Evolutionary conservation across 2,888 invertebrate genomes (phyloP), one percentile per base, ranked within the genome.

Genomic region (Dione juno): DNA sequence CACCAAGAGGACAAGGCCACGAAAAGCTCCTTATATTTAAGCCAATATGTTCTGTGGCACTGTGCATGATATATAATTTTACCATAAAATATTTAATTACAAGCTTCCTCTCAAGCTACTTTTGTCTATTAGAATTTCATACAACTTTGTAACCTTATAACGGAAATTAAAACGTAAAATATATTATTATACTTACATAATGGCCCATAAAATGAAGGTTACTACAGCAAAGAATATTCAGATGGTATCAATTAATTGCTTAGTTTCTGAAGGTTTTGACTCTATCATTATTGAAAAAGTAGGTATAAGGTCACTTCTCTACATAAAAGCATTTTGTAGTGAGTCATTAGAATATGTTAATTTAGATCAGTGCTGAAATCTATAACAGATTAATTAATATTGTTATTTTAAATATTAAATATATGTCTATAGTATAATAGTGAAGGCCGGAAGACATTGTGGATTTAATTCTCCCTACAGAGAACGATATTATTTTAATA

Each of bases 151-250:
- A 41, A 41, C 14, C 67, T 70, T 67, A 65, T 67, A 48, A 58
- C 37, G 53, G 64, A 67, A 72, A 69, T 66, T 67, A 70, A 72
- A 72, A 66, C 63, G 54, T 61, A 64, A 70, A 70, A 67, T 67
- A 67, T 59, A 59, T 67, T 69, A 74, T 74, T 69, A 71, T 48
- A 61, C 65, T 74, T 71, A 67, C 48, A 74, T 74, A 74, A 74
- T 71, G 59, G 71, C 48, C 74, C 58, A 74, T 74, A 71, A 74
- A 74, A 74, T 74, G 71, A 74, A 74, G 74, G 74, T 69, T 63
- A 67, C 63, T 69, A 67, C 43, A 64, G 66, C 53, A 74, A 65
- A 69, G 63, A 69, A 71, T 70, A 65, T 64, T 58, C 52, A 67
- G 74, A 74, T 74, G 71, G 41, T 71, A 74, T 74, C 74, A 66